phyloP scores from a whole-genome alignment of 2,113 vertebrate species.

The Rhinichthys klamathensis region DNA sequence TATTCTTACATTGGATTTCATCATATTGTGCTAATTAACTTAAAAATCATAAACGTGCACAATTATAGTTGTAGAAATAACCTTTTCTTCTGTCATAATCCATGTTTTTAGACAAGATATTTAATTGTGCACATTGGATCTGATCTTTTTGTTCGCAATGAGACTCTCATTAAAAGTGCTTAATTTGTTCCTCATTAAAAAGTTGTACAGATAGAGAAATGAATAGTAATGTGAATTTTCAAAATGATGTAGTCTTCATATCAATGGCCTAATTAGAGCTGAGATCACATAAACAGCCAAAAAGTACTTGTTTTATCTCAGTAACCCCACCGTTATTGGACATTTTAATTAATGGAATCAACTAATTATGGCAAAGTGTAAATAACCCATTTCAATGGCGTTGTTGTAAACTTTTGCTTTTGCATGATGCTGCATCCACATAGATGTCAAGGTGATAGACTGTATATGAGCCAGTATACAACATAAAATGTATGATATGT shows the following conservation, averaged over 20 bases:
- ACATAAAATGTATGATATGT: not conserved
- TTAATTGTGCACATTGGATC: not conserved
- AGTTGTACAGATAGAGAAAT: slow-evolving; percentile 1
- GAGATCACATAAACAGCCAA: not conserved
- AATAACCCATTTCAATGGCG: not conserved
- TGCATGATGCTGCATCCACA: not conserved
- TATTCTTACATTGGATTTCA: not conserved
- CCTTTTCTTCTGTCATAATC: not conserved
- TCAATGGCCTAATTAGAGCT: not conserved
- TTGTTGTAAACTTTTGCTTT: not conserved
- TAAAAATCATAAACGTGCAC: not conserved
- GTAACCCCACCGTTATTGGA: not conserved
- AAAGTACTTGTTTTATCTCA: not conserved
- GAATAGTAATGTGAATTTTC: not conserved
- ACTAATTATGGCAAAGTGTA: slow-evolving; percentile 1
- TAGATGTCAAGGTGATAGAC: no score
- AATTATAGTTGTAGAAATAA: not conserved
- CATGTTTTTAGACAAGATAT: not conserved
- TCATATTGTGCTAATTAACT: not conserved
- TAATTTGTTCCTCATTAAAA: slow-evolving; percentile 20
- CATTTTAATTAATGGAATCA: not conserved
- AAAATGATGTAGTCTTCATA: not conserved
- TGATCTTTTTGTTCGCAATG: not conserved
- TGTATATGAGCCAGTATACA: not conserved
- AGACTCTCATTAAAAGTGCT: slow-evolving; percentile 2